A percentile compares a stretch with the other conserved stretches of the same genome.
phyloP scores from a whole-genome alignment of 2,113 vertebrate genomes.

The Sinocyclocheilus grahami region DNA sequence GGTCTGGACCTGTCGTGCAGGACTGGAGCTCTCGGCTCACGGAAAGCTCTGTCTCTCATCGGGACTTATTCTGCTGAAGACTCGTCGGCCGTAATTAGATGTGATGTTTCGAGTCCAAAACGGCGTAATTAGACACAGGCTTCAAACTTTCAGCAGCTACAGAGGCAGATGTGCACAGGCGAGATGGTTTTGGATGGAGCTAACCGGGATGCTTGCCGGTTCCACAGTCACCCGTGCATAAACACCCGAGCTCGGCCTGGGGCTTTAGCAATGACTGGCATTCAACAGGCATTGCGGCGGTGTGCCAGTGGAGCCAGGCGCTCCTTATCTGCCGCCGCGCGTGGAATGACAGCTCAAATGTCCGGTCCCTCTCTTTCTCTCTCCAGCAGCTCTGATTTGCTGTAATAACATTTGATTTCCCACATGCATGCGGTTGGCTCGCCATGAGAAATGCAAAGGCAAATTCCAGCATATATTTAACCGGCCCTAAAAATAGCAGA shows the following conservation, averaged over 20 bases:
- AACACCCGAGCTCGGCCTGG: constrained; percentile 72
- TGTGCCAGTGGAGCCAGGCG: constrained; percentile 68
- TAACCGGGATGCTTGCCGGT: constrained; percentile 10
- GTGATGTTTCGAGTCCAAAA: constrained; percentile 72
- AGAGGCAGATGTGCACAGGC: constrained; percentile 36
- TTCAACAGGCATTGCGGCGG: constrained; percentile 66
- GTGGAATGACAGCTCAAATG: constrained; percentile 66
- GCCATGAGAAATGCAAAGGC: constrained; percentile 34
- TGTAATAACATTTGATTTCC: constrained; percentile 56
- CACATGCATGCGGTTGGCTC: constrained; percentile 49
- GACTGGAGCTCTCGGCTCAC: constrained; percentile 65
- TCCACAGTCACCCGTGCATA: constrained; percentile 79
- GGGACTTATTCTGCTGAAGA: constrained; percentile 65
- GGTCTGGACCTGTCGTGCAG: constrained; percentile 71
- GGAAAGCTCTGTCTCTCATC: constrained; percentile 71
- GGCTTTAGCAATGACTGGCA: constrained; percentile 74
- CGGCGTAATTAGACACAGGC: constrained; percentile 72
- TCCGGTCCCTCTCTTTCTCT: constrained; percentile 31
- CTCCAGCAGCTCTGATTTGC: constrained; percentile 47
- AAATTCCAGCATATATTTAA: constrained; percentile 57
- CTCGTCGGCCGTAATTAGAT: constrained; percentile 70
- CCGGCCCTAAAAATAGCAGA: constrained; percentile 51
- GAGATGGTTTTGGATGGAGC: constrained; percentile 21
- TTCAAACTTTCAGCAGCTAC: constrained; percentile 57
- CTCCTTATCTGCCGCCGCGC: constrained; percentile 54